A percentile compares a stretch with the other conserved stretches of the same genome.
Conservation (phyloP, 2,888 invertebrate species). For the Pachymerium ferrugineum region DNA sequence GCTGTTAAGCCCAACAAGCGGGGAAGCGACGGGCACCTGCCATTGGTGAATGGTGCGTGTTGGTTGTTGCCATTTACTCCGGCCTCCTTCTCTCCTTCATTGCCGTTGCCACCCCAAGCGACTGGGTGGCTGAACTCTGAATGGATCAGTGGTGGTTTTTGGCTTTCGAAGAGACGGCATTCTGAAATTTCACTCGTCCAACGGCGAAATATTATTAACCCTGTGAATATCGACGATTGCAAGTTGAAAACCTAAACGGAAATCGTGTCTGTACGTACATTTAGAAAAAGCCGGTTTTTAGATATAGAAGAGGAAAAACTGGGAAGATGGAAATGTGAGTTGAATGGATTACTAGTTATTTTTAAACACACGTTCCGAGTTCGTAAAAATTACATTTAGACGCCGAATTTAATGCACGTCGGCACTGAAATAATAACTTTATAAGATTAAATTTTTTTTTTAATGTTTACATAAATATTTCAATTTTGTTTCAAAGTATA, state of each 20-base stretch:
- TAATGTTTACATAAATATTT: too few relatives aligned
- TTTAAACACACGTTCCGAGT: too few relatives aligned
- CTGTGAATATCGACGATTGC: background rate
- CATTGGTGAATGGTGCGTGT: conserved; percentile 2
- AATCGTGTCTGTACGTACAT: background rate
- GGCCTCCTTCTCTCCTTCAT: background rate
- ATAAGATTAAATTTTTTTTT: too few relatives aligned
- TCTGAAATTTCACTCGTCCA: too few relatives aligned
- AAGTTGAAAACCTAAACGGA: background rate
- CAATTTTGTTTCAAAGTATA: too few relatives aligned
- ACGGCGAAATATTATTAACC: too few relatives aligned
- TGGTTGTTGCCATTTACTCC: background rate
- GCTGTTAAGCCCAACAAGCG: background rate
- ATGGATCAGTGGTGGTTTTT: background rate
- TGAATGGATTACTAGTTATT: background rate
- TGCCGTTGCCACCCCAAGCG: background rate
- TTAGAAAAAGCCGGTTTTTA: background rate
- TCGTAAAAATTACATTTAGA: too few relatives aligned
- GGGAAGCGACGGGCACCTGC: background rate
- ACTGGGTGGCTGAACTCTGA: background rate
- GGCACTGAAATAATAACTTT: too few relatives aligned
- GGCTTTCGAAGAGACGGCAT: background rate
- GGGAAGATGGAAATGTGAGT: background rate
- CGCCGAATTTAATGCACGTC: too few relatives aligned
- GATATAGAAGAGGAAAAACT: background rate